A percentile compares a stretch with the other conserved stretches of the same genome.
Evolutionary conservation across 2,888 invertebrate species (phyloP).

Genomic region (Polydesmus complanatus): DNA sequence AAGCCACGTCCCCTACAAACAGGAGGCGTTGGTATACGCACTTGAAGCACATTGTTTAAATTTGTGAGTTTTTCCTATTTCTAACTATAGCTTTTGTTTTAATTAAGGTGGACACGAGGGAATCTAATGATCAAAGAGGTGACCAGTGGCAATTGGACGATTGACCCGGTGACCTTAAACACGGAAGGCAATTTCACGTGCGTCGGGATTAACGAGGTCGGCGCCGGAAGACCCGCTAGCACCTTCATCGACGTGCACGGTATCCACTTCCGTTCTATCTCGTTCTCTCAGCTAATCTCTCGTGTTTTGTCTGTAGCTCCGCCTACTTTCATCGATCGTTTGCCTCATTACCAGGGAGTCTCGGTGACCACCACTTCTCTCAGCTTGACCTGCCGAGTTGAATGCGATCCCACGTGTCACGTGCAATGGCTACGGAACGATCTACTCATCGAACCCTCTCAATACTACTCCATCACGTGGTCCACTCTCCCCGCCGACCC

Average conservation of each 20-base stretch:
- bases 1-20: too few relatives aligned
- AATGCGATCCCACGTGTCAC: conserved; percentile 72
- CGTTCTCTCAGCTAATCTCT: not conserved
- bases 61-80: too few relatives aligned
- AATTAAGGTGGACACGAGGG: conserved; percentile 65
- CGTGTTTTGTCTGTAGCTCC: conserved; percentile 46
- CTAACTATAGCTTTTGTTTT: too few relatives aligned
- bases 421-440: conserved; percentile 75
- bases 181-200: conserved; percentile 83
- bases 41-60: too few relatives aligned
- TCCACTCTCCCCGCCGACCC: conserved; percentile 54
- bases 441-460: conserved; percentile 43
- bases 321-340: conserved; percentile 70
- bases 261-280: conserved; percentile 28
- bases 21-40: too few relatives aligned
- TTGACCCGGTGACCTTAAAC: conserved; percentile 68
- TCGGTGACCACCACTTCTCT: conserved; percentile 47
- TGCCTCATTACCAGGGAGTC: conserved; percentile 65
- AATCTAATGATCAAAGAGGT: conserved; percentile 58
- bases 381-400: conserved; percentile 67
- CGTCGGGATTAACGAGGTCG: conserved; percentile 69
- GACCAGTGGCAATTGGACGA: conserved; percentile 59
- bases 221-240: conserved; percentile 54
- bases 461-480: conserved; percentile 52
- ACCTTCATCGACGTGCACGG: conserved; percentile 56